phyloP scores from a whole-genome alignment of 2,113 vertebrate species.

The Vanacampus margaritifer region DNA sequence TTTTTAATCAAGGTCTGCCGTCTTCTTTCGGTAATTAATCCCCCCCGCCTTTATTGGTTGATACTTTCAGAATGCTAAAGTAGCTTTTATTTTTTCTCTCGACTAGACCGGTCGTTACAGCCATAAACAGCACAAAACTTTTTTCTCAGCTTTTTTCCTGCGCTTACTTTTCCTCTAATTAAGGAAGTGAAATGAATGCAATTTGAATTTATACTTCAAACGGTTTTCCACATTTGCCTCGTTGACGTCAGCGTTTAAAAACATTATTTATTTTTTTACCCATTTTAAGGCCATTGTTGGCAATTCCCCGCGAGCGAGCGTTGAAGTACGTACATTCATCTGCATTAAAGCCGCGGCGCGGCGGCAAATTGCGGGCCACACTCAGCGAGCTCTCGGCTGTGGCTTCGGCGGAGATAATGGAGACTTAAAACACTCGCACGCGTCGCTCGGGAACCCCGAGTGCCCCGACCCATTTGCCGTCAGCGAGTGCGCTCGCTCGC shows the following conservation, averaged over 20 bases:
- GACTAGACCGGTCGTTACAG: too few species aligned
- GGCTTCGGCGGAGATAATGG: slow-evolving; percentile 35
- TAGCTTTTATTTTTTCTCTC: too few species aligned
- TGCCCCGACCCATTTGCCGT: slow-evolving; percentile 31
- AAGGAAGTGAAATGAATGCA: not conserved
- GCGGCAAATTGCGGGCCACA: slow-evolving; percentile 42
- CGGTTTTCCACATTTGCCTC: not conserved
- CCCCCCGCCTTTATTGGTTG: too few species aligned
- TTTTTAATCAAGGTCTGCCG: too few species aligned
- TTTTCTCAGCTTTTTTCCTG: too few species aligned
- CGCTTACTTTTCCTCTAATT: too few species aligned
- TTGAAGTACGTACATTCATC: not conserved
- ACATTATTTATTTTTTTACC: not conserved
- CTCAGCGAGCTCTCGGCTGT: slow-evolving; percentile 37
- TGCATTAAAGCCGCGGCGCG: slow-evolving; percentile 5
- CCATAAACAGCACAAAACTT: too few species aligned
- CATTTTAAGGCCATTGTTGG: not conserved
- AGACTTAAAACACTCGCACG: slow-evolving; percentile 38
- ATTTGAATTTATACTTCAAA: not conserved
- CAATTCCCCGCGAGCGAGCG: not conserved
- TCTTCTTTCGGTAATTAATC: too few species aligned
- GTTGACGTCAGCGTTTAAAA: not conserved
- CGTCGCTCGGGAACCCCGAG: not conserved
- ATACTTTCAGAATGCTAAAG: too few species aligned
- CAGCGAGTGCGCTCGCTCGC: slow-evolving; percentile 14